Percentiles rank a stretch among this genome's conserved stretches.
Conservation (phyloP, 2,888 invertebrate genomes). For the Prenolepis imparis region DNA sequence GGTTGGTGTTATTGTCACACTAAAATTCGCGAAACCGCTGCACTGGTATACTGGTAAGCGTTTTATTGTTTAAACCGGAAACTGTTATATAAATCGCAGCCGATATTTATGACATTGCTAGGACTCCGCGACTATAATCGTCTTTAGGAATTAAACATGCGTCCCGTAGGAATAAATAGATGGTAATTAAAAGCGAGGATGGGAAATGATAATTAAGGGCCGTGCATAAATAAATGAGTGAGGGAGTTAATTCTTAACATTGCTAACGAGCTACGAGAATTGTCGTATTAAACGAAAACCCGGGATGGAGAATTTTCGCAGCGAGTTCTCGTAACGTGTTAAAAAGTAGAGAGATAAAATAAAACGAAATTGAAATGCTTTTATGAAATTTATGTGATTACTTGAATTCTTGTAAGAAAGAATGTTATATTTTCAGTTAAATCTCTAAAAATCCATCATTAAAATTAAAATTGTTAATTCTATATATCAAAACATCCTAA, state of each 20-base stretch:
- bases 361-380: conserved; percentile 59
- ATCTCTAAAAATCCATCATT: neutral
- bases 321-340: conserved; percentile 20
- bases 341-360: conserved; percentile 49
- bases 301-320: conserved; percentile 44
- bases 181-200: conserved; percentile 56
- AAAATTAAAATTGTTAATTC: neutral
- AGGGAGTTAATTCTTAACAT: conserved; percentile 56
- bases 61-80: conserved; percentile 50
- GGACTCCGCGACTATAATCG: conserved; percentile 32
- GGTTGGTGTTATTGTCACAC: conserved; percentile 38
- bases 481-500: neutral
- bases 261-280: conserved; percentile 58
- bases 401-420: conserved; percentile 65
- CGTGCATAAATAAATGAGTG: conserved; percentile 53
- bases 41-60: neutral
- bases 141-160: conserved; percentile 56
- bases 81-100: conserved; percentile 37
- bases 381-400: conserved; percentile 45
- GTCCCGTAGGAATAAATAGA: conserved; percentile 50
- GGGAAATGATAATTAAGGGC: conserved; percentile 54
- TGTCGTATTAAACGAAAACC: conserved; percentile 50
- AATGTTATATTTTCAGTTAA: conserved; percentile 1
- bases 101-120: conserved; percentile 38
- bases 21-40: conserved; percentile 18